phyloP scores from a whole-genome alignment of 2,113 vertebrate species.

The Tachuris rubrigastra region DNA sequence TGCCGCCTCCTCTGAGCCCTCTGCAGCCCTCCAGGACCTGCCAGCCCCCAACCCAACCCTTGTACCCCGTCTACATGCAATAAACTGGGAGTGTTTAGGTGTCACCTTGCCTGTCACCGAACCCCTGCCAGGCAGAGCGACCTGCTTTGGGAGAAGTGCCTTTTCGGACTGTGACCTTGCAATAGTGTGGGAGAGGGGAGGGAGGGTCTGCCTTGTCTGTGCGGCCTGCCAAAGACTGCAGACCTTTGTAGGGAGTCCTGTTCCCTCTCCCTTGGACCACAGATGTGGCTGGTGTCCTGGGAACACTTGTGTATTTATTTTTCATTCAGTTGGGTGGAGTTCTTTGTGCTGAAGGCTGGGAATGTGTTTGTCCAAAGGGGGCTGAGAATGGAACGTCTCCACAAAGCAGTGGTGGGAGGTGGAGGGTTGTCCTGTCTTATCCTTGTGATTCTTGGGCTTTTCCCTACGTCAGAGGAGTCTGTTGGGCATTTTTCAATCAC shows the following conservation, averaged over 20 bases:
- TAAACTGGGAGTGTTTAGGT: slow-evolving; percentile 51
- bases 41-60: background rate
- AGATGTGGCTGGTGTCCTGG: background rate
- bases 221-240: background rate
- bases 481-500: background rate
- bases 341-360: background rate
- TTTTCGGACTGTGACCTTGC: slow-evolving; percentile 57
- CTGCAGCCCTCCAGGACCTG: background rate
- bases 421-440: background rate
- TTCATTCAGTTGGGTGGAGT: background rate
- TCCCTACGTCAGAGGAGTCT: background rate
- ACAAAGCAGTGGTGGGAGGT: background rate
- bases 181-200: background rate
- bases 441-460: background rate
- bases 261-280: background rate
- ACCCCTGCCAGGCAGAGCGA: slow-evolving; percentile 14
- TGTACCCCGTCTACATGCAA: slow-evolving; percentile 38
- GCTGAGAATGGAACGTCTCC: background rate
- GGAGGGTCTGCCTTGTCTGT: background rate
- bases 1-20: background rate
- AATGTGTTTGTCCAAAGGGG: background rate
- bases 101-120: background rate
- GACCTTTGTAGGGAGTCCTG: background rate
- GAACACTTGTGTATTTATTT: slow-evolving; percentile 45
- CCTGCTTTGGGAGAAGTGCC: slow-evolving; percentile 67